phyloP scores from a whole-genome alignment of 2,113 vertebrate species.

The Phrynocephalus versicolor region DNA sequence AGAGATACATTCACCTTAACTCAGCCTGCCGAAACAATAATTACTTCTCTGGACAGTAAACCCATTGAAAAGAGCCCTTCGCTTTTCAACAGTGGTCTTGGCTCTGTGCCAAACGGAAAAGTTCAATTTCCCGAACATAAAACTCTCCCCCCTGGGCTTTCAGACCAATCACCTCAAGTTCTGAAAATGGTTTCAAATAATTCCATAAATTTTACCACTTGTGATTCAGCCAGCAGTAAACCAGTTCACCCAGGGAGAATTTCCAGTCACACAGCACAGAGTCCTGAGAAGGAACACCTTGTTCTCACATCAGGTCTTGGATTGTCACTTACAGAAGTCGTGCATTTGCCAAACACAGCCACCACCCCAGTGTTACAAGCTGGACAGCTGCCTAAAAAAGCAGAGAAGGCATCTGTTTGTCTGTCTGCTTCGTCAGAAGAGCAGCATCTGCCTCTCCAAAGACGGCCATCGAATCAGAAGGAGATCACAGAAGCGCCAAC shows the following conservation, averaged over 20 bases:
- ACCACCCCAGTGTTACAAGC: background rate
- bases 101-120: constrained; percentile 57
- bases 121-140: constrained; percentile 51
- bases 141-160: constrained; percentile 55
- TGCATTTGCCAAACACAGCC: background rate
- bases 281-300: background rate
- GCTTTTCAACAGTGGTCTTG: background rate
- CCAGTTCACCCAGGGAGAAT: background rate
- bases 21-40: constrained; percentile 71
- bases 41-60: constrained; percentile 56
- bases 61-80: constrained; percentile 37
- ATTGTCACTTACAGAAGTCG: background rate
- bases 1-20: constrained; percentile 64
- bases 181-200: constrained; percentile 22
- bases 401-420: constrained; percentile 47
- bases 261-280: background rate
- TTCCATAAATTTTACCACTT: constrained; percentile 43
- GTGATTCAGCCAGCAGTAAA: constrained; percentile 10
- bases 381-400: constrained; percentile 53
- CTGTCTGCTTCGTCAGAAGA: constrained; percentile 56
- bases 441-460: constrained; percentile 47
- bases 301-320: background rate
- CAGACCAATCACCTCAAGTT: constrained; percentile 54
- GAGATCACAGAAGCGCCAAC: constrained; percentile 54
- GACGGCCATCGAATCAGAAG: constrained; percentile 63